phyloP scores from a whole-genome alignment of 2,888 invertebrate species.

The Polyommatus icarus region DNA sequence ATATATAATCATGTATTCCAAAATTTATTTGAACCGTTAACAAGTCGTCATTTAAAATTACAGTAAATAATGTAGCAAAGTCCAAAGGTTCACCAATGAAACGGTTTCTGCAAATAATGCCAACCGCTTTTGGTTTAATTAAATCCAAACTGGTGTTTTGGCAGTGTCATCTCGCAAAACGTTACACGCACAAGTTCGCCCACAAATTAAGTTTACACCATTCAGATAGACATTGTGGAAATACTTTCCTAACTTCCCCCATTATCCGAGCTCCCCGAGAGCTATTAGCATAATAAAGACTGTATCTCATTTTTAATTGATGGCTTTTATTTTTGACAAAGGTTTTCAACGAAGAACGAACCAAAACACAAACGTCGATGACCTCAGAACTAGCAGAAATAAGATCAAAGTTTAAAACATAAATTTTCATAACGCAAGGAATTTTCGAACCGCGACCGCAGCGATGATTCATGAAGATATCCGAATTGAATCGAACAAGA shows the following conservation, averaged over 20 bases:
- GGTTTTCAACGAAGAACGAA: background rate
- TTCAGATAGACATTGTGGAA: slow-evolving; percentile 71
- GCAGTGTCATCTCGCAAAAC: slow-evolving; percentile 61
- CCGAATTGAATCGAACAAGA: slow-evolving; percentile 50
- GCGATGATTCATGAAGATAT: slow-evolving; percentile 42
- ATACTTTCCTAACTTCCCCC: slow-evolving; percentile 67
- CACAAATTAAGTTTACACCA: slow-evolving; percentile 76
- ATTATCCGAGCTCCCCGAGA: slow-evolving; percentile 69
- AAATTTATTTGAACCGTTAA: background rate
- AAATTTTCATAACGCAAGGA: slow-evolving; percentile 67
- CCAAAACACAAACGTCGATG: background rate
- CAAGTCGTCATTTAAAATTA: background rate
- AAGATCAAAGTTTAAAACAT: slow-evolving; percentile 58
- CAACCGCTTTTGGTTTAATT: slow-evolving; percentile 53
- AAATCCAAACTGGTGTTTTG: slow-evolving; percentile 62
- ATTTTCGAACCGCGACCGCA: slow-evolving; percentile 48
- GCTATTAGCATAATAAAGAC: slow-evolving; percentile 70
- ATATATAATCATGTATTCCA: too few relatives aligned
- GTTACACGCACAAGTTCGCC: slow-evolving; percentile 68
- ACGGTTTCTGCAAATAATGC: slow-evolving; percentile 7
- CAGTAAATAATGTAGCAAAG: background rate
- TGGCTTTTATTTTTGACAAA: background rate
- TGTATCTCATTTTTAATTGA: slow-evolving; percentile 56
- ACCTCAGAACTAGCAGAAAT: background rate
- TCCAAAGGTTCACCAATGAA: slow-evolving; percentile 28